Base-by-base conservation (phyloP, 2,797 vertebrate species). In the Gambelia wislizenii region DNA sequence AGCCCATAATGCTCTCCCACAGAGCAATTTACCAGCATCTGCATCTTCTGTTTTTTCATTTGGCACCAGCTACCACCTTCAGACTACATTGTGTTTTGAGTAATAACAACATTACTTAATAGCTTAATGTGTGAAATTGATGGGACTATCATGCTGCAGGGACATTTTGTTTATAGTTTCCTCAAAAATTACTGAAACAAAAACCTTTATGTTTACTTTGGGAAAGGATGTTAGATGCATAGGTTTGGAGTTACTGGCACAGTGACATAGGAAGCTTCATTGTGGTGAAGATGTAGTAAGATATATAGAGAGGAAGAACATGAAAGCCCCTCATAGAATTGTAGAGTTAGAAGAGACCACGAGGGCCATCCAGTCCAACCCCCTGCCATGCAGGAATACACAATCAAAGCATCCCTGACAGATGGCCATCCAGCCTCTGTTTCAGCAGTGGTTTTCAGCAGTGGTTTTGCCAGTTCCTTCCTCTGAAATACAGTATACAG, bases 41-140 rank as follows among this genome's bases (percentile, higher is more conserved):
- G 9, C 59, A 59, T 36, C 33, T 81, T 59, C 54, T 59, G 47
- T 52, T 59, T 52, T 59, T 18, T 22, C n/a, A 42, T 36, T 56
- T 81, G 79, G 52, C n/a, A 25, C 36, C 20, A 39, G n/a, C 36
- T 27, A 59, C n/a, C 39, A 56, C 54, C 79, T 81, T 81, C 52
- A 81, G 36, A 39, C 36, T 81, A 42, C 13, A 61, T 22, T 25
- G 25, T 81, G 79, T 18, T 59, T 54, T 59, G 77, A 79, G 30
- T 79, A 54, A 36, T 27, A 27, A 76, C 22, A 81, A 42, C 36
- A 39, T 39, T 59, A 81, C 22, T 42, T 81, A 81, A 56, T 39
- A 81, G 54, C n/a, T 61, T 81, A 59, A 81, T 59, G 54, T 81
- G 36, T 81, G n/a, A 81, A 81, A 61, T 14, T 81, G 79, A 81